These are phyloP conservation scores for Marcusenius ussheri DNA, from an alignment of 2,113 vertebrate species.

Conservation along the genomic window DNA sequence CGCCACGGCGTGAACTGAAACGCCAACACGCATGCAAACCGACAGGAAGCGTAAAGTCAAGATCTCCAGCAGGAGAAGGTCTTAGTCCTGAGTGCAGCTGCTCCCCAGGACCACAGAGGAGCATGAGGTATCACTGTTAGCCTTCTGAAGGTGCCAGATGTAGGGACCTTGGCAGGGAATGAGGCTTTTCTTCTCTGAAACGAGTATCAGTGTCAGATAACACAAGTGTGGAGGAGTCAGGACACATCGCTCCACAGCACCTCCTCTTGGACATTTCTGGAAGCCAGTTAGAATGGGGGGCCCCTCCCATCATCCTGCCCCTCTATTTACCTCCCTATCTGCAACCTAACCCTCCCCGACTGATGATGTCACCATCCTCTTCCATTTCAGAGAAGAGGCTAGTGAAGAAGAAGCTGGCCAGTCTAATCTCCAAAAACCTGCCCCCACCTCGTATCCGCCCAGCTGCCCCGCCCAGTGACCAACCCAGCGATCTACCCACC, in stretches of 20 bases:
- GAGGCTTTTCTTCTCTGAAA: not conserved
- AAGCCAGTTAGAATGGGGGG: not conserved
- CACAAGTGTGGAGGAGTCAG: not conserved
- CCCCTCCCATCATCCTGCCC: not conserved
- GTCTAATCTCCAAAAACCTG: slow-evolving; percentile 23
- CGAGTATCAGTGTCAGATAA: not conserved
- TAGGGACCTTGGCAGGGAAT: not conserved
- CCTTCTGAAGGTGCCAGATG: not conserved
- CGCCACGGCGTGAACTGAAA: not conserved
- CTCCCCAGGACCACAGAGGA: not conserved
- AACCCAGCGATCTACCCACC: not conserved
- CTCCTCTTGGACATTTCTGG: not conserved
- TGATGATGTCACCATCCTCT: not conserved
- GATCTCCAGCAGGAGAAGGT: not conserved
- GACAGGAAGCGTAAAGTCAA: not conserved
- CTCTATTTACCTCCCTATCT: not conserved
- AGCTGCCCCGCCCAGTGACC: not conserved
- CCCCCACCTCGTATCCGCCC: not conserved
- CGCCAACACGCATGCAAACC: not conserved
- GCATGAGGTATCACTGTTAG: not conserved
- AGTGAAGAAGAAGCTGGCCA: slow-evolving; percentile 44
- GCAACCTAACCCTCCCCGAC: not conserved
- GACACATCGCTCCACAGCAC: not conserved
- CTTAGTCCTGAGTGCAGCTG: not conserved
- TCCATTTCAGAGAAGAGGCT: slow-evolving; percentile 42